phyloP scores from a whole-genome alignment of 2,888 invertebrate genomes.

The Loripinus fragilis region DNA sequence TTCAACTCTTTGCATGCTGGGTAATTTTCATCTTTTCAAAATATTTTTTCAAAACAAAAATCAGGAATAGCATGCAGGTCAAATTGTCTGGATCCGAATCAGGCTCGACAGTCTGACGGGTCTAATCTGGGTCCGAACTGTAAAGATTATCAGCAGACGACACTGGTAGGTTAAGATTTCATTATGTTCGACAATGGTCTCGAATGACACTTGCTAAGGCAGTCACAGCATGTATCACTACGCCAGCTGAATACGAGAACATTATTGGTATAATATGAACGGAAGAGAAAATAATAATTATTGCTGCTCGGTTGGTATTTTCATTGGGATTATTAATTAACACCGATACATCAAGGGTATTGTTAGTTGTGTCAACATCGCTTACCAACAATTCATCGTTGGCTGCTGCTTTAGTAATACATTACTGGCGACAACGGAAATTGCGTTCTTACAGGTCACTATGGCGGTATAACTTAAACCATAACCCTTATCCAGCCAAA shows the following conservation, averaged over 20 bases:
- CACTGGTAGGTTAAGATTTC: no score
- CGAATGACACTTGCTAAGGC: no score
- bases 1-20: no score
- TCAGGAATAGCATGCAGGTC: no score
- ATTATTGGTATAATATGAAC: background rate
- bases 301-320: background rate
- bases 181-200: no score
- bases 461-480: conserved; percentile 8
- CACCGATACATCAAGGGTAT: conserved; percentile 1
- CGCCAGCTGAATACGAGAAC: background rate
- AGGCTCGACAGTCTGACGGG: no score
- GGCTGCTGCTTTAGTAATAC: background rate
- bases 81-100: no score
- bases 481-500: no score
- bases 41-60: no score
- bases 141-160: no score
- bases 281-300: background rate
- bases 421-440: background rate
- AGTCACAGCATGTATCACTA: background rate
- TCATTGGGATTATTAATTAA: conserved; percentile 15
- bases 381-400: background rate
- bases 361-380: conserved; percentile 8
- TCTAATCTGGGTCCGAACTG: no score
- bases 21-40: no score
- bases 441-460: background rate